Conservation (phyloP, 1,140 invertebrate genomes). For the Leptinotarsa defecta region DNA sequence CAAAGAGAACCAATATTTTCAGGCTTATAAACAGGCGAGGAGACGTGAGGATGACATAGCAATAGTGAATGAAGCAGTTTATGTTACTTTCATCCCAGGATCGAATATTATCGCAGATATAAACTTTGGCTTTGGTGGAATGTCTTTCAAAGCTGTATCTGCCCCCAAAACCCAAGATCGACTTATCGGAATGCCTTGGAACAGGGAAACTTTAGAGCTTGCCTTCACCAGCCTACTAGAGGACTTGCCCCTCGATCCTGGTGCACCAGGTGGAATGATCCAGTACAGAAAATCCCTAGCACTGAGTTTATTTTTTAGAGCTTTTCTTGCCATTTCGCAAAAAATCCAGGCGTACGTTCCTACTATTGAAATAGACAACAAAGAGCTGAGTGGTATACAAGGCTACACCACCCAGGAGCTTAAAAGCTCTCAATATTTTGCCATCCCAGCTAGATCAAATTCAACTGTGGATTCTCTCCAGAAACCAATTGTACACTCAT, state of each 20-base stretch:
- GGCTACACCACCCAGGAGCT: constrained; percentile 68
- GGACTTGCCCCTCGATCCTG: constrained; percentile 76
- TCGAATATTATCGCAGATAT: constrained; percentile 66
- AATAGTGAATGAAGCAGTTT: constrained; percentile 88
- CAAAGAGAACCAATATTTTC: constrained; percentile 74
- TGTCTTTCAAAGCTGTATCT: constrained; percentile 85
- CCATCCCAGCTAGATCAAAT: constrained; percentile 68
- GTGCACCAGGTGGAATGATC: constrained; percentile 90
- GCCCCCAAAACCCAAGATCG: constrained; percentile 70
- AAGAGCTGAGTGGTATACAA: constrained; percentile 62
- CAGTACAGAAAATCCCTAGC: constrained; percentile 81
- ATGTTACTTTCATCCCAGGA: constrained; percentile 64
- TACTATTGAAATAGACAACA: constrained; percentile 59
- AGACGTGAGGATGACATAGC: constrained; percentile 93
- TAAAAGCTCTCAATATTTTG: constrained; percentile 81
- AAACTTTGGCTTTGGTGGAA: constrained; percentile 82
- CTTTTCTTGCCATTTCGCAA: constrained; percentile 74
- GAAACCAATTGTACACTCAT: constrained; percentile 78
- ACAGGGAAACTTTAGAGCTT: constrained; percentile 69
- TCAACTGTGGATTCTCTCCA: constrained; percentile 74
- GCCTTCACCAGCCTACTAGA: constrained; percentile 68
- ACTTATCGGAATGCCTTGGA: constrained; percentile 74
- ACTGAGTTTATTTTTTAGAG: constrained; percentile 90
- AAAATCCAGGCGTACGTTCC: constrained; percentile 32
- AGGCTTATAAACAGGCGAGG: constrained; percentile 90